These are phyloP conservation scores for Phenganax marumi DNA, from an alignment of 92 coral and sea anemone species.

Conservation along the genomic window DNA sequence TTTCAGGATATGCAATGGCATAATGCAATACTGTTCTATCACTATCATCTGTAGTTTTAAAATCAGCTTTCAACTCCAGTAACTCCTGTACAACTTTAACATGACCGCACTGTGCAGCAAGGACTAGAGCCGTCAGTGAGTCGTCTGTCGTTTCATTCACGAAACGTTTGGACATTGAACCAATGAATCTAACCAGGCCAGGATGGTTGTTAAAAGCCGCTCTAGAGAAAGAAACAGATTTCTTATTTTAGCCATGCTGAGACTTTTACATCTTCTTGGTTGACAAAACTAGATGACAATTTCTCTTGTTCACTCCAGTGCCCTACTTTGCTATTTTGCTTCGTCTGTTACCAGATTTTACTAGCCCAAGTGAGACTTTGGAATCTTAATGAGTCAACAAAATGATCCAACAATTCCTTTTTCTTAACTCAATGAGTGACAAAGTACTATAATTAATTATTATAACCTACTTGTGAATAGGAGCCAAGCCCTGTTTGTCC, in stretches of 20 bases:
- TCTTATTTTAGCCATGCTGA: not conserved
- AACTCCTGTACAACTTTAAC: slow-evolving; percentile 35
- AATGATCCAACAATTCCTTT: not conserved
- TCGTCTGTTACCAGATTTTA: no score
- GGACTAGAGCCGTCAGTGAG: slow-evolving; percentile 16
- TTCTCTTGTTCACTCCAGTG: not conserved
- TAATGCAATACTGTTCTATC: slow-evolving; percentile 29
- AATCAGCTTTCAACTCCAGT: slow-evolving; percentile 31
- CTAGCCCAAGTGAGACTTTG: no score
- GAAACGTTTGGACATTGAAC: slow-evolving; percentile 4
- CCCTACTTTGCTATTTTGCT: no score
- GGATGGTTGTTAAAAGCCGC: slow-evolving; percentile 22
- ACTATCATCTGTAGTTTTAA: slow-evolving; percentile 16
- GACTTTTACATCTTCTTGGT: not conserved
- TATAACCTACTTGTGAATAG: slow-evolving; percentile 34
- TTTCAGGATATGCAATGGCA: slow-evolving; percentile 12
- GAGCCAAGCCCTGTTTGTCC: slow-evolving; percentile 27
- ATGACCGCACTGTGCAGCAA: slow-evolving; percentile 35
- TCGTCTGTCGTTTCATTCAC: slow-evolving; percentile 23
- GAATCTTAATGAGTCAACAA: no score
- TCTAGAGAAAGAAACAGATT: not conserved
- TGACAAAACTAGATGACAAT: not conserved
- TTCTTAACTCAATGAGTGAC: not conserved
- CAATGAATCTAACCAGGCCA: slow-evolving; percentile 7
- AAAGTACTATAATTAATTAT: not conserved